A percentile compares a stretch with the other conserved stretches of the same genome.
These are phyloP conservation scores for Zosterops pallidus DNA, from an alignment of 2,113 vertebrate species.

Conservation along the genomic window DNA sequence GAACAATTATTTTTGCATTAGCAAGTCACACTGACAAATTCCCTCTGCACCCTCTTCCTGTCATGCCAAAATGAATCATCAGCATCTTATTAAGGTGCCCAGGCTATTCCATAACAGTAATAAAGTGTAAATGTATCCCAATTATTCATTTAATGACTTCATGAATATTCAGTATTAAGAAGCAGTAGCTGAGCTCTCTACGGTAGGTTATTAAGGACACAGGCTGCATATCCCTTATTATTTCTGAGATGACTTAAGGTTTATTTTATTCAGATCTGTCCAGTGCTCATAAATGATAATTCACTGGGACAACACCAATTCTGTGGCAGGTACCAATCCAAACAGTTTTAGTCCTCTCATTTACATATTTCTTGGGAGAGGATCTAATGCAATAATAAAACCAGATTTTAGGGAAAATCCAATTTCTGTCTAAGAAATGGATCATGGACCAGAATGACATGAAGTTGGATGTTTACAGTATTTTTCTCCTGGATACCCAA, in stretches of 20 bases:
- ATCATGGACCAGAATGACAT: not conserved
- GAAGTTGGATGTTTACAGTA: not conserved
- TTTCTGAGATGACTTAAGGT: not conserved
- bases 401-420: not conserved
- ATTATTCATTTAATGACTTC: conserved; percentile 66
- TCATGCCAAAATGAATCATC: conserved; percentile 65
- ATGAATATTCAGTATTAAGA: conserved; percentile 57
- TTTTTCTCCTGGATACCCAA: not conserved
- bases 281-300: not conserved
- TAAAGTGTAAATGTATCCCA: conserved; percentile 59
- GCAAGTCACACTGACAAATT: conserved; percentile 57
- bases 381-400: not conserved
- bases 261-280: conserved; percentile 11
- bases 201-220: conserved; percentile 28
- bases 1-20: conserved; percentile 70
- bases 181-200: not conserved
- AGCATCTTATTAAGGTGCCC: conserved; percentile 60
- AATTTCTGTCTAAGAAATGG: not conserved
- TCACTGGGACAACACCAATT: not conserved
- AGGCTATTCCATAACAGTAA: conserved; percentile 57
- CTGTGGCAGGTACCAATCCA: not conserved
- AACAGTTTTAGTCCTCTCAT: not conserved
- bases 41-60: conserved; percentile 41
- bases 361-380: not conserved
- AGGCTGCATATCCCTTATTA: not conserved